phyloP scores from a whole-genome alignment of 2,888 invertebrate genomes.

The Calephelis perditalis region DNA sequence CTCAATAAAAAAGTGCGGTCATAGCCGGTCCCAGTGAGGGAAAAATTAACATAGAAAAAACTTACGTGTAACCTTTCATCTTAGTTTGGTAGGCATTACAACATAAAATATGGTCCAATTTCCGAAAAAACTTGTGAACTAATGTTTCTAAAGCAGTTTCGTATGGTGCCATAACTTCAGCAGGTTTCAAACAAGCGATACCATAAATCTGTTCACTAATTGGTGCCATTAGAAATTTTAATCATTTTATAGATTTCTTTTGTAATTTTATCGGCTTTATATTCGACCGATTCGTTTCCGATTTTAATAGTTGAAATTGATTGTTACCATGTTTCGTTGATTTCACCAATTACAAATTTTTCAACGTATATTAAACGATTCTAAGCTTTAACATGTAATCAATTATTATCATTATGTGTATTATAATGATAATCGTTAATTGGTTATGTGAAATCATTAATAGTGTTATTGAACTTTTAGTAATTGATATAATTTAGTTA shows the following conservation, averaged over 20 bases:
- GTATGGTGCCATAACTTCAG: conserved; percentile 22
- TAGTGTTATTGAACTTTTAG: conserved; percentile 8
- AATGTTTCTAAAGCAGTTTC: conserved; percentile 8
- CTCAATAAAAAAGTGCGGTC: no score
- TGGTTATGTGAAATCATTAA: conserved; percentile 3
- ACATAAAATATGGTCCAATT: no score
- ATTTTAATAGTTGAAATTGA: conserved; percentile 65
- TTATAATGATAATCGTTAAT: conserved; percentile 7
- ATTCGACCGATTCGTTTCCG: conserved; percentile 63
- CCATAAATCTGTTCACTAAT: conserved; percentile 67
- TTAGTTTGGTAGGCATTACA: no score
- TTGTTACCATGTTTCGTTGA: conserved; percentile 64
- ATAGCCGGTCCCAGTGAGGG: no score
- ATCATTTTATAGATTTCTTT: conserved; percentile 75
- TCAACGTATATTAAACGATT: conserved; percentile 37
- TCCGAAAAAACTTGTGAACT: neutral
- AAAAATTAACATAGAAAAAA: no score
- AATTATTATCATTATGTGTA: conserved; percentile 23
- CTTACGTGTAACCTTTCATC: no score
- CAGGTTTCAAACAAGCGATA: conserved; percentile 44
- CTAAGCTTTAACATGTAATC: conserved; percentile 29
- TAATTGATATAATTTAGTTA: neutral
- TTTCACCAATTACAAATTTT: conserved; percentile 60
- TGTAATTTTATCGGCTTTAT: conserved; percentile 71
- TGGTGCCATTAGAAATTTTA: conserved; percentile 70